Conservation (phyloP, 2,113 vertebrate species). For the Pterocles gutturalis region DNA sequence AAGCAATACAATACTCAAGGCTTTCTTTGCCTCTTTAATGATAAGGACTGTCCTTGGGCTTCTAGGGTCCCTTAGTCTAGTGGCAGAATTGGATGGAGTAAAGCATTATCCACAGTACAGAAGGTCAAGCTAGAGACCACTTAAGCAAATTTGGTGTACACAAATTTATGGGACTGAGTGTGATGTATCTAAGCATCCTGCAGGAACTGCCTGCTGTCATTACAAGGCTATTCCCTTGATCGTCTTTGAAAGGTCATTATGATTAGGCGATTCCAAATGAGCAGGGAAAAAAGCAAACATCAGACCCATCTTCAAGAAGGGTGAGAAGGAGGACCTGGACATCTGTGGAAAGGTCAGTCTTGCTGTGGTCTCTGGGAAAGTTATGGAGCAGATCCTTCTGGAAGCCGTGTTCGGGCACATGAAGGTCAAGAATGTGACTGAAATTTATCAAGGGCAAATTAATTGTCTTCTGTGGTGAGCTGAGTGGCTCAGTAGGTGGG, state of each 20-base stretch:
- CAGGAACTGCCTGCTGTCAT: fast-evolving
- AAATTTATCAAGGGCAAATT: not conserved
- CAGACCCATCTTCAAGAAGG: not conserved
- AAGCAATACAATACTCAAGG: not conserved
- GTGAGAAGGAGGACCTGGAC: no score
- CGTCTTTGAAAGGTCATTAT: not conserved
- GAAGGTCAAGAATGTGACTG: fast-evolving
- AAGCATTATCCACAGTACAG: not conserved
- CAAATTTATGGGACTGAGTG: not conserved
- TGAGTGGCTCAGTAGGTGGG: not conserved
- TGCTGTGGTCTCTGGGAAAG: no score
- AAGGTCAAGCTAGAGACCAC: not conserved
- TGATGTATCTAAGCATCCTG: not conserved
- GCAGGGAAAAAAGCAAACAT: not conserved
- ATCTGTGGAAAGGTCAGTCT: no score
- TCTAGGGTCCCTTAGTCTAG: not conserved
- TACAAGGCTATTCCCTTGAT: not conserved
- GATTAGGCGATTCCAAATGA: not conserved
- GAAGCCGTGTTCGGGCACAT: not conserved
- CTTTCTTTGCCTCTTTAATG: not conserved
- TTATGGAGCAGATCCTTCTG: no score
- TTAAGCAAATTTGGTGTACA: not conserved
- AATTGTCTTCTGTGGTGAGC: not conserved
- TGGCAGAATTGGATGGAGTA: not conserved
- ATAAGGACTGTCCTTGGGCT: not conserved